Base-by-base conservation (phyloP, 2,113 vertebrate genomes). In the Lota lota region DNA sequence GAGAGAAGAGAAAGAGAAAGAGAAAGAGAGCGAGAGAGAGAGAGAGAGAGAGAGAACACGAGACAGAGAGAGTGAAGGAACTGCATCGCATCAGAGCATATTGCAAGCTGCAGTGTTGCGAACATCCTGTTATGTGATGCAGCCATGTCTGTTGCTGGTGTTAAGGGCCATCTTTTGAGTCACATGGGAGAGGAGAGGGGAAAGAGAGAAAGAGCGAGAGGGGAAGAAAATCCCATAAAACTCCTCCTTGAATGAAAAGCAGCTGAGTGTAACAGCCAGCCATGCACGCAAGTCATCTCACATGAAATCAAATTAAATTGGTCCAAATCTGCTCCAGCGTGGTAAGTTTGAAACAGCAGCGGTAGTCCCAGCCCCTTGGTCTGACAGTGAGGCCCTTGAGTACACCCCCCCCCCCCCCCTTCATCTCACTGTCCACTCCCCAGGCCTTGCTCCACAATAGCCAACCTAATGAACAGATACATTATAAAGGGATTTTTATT, bases 401-500 rank as follows among this genome's bases (percentile, higher is more conserved):
- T 33, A 33, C 28, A 33, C 28, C 60, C 22, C 72, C 54, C 40
- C 40, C 40, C 7, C 40, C 40, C 40, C 40, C 40, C 40, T 47
- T 47, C 28, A 6, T 33, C 28, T 33, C 28, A 47, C 40, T 47
- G 40, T 47, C 40, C 40, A 12, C 40, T 33, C 28, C 28, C 28
- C 76, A 79, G 81, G 77, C 74, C 78, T 82, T 69, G 64, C 81
- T 79, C 75, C n/a, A 75, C 69, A 83, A 78, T 69, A 63, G 56
- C 77, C 70, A 72, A 75, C 70, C 83, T 78, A 81, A 86, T 88
- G 87, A 88, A 90, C 84, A 87, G 82, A 85, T 82, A 83, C 80
- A 87, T 88, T 88, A 88, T 88, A 72, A 84, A 86, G 85, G 82
- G 76, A 85, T 89, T 87, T 33, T 89, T 80, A 83, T 88, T 88